Evolutionary conservation across 2,113 vertebrate genomes (phyloP).

Genomic region (Hiodon alosoides): DNA sequence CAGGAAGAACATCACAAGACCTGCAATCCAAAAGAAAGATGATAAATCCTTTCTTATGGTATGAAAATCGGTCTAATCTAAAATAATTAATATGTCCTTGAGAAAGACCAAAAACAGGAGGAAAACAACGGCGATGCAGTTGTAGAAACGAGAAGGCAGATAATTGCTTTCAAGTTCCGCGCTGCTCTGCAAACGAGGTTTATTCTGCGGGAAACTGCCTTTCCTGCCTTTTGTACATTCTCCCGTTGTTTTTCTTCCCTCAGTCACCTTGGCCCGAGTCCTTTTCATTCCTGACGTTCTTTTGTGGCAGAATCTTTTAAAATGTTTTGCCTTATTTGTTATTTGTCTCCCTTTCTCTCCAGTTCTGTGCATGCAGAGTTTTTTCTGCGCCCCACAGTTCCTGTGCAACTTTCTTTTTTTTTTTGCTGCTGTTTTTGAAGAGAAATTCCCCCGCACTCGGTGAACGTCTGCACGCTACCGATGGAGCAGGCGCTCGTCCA

Average conservation of each 20-base stretch:
- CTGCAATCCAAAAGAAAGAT: conserved; percentile 52
- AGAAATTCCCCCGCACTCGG: background rate
- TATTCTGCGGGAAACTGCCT: conserved; percentile 57
- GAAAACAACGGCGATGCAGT: conserved; percentile 54
- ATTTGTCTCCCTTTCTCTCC: background rate
- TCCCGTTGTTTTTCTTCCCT: conserved; percentile 12
- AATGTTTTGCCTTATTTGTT: conserved; percentile 11
- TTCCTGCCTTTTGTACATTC: conserved; percentile 51
- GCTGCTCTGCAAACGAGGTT: conserved; percentile 61
- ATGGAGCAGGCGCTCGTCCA: too few species aligned
- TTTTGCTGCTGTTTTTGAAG: background rate
- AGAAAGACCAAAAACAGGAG: conserved; percentile 51
- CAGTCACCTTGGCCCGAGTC: conserved; percentile 40
- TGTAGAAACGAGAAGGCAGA: conserved; percentile 56
- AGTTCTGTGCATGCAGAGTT: background rate
- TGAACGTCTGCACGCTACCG: too few species aligned
- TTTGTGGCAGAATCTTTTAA: conserved; percentile 17
- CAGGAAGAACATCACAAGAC: conserved; percentile 57
- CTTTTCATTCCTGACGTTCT: conserved; percentile 17
- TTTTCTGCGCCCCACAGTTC: background rate
- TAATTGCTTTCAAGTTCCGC: conserved; percentile 69
- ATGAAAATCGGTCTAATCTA: conserved; percentile 68
- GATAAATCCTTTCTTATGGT: conserved; percentile 59
- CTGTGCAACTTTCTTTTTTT: background rate
- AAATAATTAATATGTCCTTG: conserved; percentile 78